These are phyloP conservation scores for Neria commutata DNA, from an alignment of 2,888 invertebrate species.

Conservation along the genomic window DNA sequence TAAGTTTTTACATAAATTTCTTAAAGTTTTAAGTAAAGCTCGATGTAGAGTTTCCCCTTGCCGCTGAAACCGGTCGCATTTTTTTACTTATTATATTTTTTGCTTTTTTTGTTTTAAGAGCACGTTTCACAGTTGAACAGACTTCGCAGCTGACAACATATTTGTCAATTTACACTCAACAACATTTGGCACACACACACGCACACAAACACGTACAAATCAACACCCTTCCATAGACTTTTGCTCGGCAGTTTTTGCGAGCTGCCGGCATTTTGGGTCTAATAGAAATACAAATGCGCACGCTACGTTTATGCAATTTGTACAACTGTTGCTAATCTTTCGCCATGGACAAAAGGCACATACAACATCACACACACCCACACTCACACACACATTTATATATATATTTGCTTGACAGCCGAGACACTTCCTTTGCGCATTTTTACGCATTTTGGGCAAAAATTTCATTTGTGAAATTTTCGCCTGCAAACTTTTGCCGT, in stretches of 20 bases:
- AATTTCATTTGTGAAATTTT: not conserved
- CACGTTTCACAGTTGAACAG: not conserved
- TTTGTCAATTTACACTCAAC: constrained; percentile 1
- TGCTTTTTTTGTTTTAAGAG: not conserved
- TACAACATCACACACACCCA: not conserved
- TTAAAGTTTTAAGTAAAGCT: not conserved
- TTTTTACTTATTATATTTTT: not conserved
- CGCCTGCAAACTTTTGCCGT: not conserved
- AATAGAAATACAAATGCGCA: too few species aligned
- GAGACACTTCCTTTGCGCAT: constrained; percentile 11
- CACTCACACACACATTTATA: not conserved
- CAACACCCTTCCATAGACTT: constrained; percentile 42
- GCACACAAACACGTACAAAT: constrained; percentile 47
- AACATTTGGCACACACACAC: constrained; percentile 18
- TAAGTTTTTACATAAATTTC: not conserved
- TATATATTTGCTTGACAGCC: too few species aligned
- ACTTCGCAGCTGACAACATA: not conserved
- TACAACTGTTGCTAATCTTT: constrained; percentile 54
- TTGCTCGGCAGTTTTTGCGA: constrained; percentile 23
- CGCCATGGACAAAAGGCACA: not conserved
- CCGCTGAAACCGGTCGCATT: not conserved
- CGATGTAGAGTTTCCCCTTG: not conserved
- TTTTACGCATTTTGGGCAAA: constrained; percentile 6
- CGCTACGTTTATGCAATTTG: constrained; percentile 14
- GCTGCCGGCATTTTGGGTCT: not conserved